Conservation (phyloP, 2,113 vertebrate genomes). For the Lampris megalopsis region DNA sequence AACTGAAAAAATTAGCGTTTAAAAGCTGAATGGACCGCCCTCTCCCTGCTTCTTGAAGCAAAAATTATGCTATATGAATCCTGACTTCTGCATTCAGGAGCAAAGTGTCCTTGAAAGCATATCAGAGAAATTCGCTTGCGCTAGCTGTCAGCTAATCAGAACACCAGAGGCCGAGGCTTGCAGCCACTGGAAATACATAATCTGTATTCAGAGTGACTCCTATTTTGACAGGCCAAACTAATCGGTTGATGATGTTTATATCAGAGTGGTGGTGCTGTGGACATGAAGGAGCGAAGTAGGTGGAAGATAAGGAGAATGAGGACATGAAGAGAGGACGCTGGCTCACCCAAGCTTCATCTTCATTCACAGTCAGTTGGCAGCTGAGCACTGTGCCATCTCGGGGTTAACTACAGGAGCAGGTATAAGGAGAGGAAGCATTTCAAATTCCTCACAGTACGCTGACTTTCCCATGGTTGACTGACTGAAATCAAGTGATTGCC, state of each 20-base stretch:
- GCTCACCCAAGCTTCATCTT: conserved; percentile 53
- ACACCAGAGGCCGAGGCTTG: neutral
- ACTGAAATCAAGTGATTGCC: conserved; percentile 49
- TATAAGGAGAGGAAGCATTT: conserved; percentile 14
- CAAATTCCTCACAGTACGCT: conserved; percentile 45
- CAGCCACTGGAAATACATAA: conserved; percentile 13
- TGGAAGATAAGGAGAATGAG: neutral
- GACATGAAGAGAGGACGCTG: conserved; percentile 15
- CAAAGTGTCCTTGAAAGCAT: conserved; percentile 28
- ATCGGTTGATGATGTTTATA: conserved; percentile 17
- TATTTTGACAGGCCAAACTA: neutral
- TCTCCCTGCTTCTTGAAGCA: too few relatives aligned
- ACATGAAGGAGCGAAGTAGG: conserved; percentile 6
- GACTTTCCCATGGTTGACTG: conserved; percentile 33
- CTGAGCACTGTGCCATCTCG: conserved; percentile 27
- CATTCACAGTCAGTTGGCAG: conserved; percentile 41
- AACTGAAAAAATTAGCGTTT: too few relatives aligned
- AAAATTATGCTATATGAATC: neutral
- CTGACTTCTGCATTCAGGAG: conserved; percentile 10
- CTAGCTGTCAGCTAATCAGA: conserved; percentile 7
- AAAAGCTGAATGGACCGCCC: too few relatives aligned
- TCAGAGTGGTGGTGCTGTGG: conserved; percentile 2
- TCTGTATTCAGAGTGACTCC: conserved; percentile 31
- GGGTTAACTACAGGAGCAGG: conserved; percentile 38
- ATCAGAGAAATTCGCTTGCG: neutral